Evolutionary conservation across 1,140 invertebrate genomes (phyloP).

Genomic region (Drosophila simulans): DNA sequence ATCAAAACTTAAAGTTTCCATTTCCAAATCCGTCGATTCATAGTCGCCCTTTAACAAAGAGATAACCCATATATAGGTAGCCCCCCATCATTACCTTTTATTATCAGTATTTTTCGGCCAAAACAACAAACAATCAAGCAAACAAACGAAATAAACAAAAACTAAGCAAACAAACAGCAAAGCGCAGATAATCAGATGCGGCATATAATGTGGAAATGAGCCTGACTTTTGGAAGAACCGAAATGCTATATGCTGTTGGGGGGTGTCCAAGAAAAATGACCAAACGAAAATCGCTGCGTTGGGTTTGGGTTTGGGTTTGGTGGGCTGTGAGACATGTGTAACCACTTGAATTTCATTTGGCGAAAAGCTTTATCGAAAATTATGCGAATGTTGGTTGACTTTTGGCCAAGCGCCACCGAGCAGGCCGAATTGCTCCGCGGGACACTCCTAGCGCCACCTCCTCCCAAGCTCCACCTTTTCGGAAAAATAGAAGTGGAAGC

Average conservation of each 20-base stretch:
- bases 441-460: conserved; percentile 23
- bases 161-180: conserved; percentile 67
- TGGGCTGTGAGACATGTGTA: conserved; percentile 62
- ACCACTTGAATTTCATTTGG: conserved; percentile 83
- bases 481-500: conserved; percentile 24
- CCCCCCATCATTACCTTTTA: conserved; percentile 64
- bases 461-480: background rate
- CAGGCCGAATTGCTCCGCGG: conserved; percentile 56
- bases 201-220: conserved; percentile 81
- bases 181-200: conserved; percentile 73
- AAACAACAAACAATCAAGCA: conserved; percentile 66
- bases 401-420: conserved; percentile 72
- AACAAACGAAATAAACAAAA: conserved; percentile 52
- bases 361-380: conserved; percentile 82
- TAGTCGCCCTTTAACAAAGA: conserved; percentile 9
- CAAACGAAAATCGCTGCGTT: conserved; percentile 33
- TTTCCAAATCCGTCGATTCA: conserved; percentile 14
- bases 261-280: conserved; percentile 67
- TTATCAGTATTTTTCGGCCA: conserved; percentile 51
- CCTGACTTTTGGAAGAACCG: conserved; percentile 30
- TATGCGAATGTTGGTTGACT: conserved; percentile 80
- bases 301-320: background rate
- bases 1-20: conserved; percentile 43
- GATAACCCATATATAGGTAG: conserved; percentile 49
- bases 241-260: conserved; percentile 1